These are phyloP conservation scores for Periophthalmus magnuspinnatus DNA, from an alignment of 2,797 vertebrate species.

Conservation along the genomic window DNA sequence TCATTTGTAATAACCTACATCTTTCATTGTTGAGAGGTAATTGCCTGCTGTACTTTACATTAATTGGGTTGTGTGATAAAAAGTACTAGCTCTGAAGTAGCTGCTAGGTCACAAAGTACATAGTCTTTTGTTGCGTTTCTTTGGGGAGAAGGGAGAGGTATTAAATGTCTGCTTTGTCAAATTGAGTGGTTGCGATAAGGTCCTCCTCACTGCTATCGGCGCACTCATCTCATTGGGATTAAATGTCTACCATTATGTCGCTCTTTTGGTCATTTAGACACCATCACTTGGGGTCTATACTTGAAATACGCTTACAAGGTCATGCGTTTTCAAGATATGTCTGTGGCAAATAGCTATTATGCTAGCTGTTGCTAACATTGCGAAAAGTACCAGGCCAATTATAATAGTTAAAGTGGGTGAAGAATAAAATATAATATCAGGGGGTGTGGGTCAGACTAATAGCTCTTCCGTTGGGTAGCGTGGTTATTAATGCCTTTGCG, in stretches of 20 bases:
- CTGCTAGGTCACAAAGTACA: conserved; percentile 52
- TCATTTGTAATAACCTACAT: conserved; percentile 3
- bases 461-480: too few species aligned
- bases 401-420: neutral
- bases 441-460: too few species aligned
- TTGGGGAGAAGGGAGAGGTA: conserved; percentile 73
- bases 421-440: too few species aligned
- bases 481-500: too few species aligned
- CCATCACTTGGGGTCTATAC: conserved; percentile 35
- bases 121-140: conserved; percentile 73
- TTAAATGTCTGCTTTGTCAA: conserved; percentile 87
- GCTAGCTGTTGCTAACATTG: neutral
- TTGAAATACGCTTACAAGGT: conserved; percentile 41
- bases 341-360: neutral
- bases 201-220: conserved; percentile 82
- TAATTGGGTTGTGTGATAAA: conserved; percentile 49
- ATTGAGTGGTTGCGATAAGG: conserved; percentile 86
- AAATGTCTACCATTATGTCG: conserved; percentile 89
- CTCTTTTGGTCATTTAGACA: conserved; percentile 68
- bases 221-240: conserved; percentile 87
- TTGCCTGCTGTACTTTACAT: conserved; percentile 28
- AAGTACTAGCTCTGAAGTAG: conserved; percentile 21
- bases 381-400: neutral
- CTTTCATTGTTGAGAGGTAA: conserved; percentile 19
- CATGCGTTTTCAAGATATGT: conserved; percentile 12